Conservation (phyloP, 2,888 invertebrate species). For the Gortyna flavago region DNA sequence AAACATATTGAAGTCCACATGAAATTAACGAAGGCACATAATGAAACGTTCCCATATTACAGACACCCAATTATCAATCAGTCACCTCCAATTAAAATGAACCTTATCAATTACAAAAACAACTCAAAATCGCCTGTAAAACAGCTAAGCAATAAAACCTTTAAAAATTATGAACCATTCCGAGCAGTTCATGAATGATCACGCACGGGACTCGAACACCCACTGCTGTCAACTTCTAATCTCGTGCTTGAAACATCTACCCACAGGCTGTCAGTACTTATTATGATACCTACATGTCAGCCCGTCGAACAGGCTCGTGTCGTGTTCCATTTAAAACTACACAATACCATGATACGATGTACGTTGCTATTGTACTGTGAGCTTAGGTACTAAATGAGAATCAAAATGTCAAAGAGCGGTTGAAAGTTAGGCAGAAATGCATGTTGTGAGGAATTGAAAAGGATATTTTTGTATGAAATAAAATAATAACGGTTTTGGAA, state of each 20-base stretch:
- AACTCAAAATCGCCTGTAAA: conserved; percentile 23
- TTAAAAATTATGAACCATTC: conserved; percentile 21
- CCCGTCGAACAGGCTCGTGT: conserved; percentile 54
- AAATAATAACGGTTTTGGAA: too few relatives aligned
- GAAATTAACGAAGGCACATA: neutral
- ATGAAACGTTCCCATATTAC: neutral
- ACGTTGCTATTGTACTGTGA: conserved; percentile 25
- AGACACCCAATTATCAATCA: conserved; percentile 25
- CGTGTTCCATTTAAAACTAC: conserved; percentile 65
- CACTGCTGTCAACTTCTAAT: conserved; percentile 59
- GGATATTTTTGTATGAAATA: neutral
- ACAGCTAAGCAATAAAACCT: conserved; percentile 18
- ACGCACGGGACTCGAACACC: conserved; percentile 57
- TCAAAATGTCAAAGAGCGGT: conserved; percentile 44
- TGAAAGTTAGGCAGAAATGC: conserved; percentile 10
- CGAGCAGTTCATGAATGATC: conserved; percentile 45
- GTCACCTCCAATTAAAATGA: conserved; percentile 11
- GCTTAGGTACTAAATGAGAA: conserved; percentile 26
- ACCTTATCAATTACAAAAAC: conserved; percentile 16
- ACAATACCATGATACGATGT: conserved; percentile 52
- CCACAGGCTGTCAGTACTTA: conserved; percentile 62
- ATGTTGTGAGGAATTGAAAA: neutral
- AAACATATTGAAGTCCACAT: conserved; percentile 6
- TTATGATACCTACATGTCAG: conserved; percentile 64
- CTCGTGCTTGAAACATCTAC: conserved; percentile 54